Conservation (phyloP, 2,797 vertebrate genomes). For the Triplophysa yarkandensis region DNA sequence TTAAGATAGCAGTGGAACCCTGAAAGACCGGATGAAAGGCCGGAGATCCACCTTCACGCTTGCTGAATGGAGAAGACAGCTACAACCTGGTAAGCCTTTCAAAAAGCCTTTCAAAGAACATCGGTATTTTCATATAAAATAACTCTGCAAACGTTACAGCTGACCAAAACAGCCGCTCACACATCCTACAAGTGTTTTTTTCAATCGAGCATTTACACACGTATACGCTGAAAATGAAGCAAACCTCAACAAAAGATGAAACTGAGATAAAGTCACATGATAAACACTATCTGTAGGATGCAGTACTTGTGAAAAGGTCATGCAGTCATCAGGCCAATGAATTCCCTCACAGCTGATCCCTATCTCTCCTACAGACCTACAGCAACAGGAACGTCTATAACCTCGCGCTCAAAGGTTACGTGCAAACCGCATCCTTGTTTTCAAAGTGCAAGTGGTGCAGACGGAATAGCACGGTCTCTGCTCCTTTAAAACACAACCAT, state of each 20-base stretch:
- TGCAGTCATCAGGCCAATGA: constrained; percentile 51
- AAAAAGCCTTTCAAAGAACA: constrained; percentile 36
- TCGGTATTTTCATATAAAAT: constrained; percentile 7
- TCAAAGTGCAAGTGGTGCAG: constrained; percentile 67
- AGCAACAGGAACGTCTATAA: constrained; percentile 59
- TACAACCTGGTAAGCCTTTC: constrained; percentile 25
- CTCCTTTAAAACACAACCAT: background rate
- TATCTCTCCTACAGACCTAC: constrained; percentile 40
- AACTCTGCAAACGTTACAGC: constrained; percentile 13
- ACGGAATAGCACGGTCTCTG: constrained; percentile 64
- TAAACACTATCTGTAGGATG: constrained; percentile 50
- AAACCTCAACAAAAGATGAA: constrained; percentile 32
- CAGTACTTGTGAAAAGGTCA: constrained; percentile 54
- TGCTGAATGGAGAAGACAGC: constrained; percentile 47
- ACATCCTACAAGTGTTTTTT: background rate
- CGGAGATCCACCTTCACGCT: constrained; percentile 46
- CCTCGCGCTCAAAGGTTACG: constrained; percentile 67
- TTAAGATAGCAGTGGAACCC: constrained; percentile 69
- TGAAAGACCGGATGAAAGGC: constrained; percentile 57
- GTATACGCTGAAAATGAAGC: constrained; percentile 7
- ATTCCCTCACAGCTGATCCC: constrained; percentile 38
- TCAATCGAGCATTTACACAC: background rate
- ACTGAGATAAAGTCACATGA: constrained; percentile 22
- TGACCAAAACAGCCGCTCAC: background rate
- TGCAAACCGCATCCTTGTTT: constrained; percentile 78